Evolutionary conservation across 2,888 invertebrate species (phyloP), one percentile per base, ranked within the genome.

Genomic region (Agrotis clavis): DNA sequence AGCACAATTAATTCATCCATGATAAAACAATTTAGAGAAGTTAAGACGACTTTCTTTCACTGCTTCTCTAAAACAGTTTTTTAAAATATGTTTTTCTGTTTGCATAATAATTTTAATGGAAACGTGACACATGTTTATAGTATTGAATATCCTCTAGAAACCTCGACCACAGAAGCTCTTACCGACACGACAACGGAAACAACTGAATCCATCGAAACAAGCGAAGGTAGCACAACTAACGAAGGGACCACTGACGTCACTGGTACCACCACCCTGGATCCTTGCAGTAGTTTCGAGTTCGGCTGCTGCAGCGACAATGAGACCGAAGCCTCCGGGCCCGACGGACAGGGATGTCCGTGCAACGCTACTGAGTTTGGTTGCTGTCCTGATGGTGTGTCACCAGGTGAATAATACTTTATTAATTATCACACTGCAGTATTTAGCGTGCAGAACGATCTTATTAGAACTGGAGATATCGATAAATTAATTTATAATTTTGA

Each of bases 251-350:
- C 84, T 53, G 70, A 62, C 11, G 16, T 53, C 66, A 59, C 16
- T 18, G 14, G 50, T 18, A 59, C 61, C 21, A 45, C n/a, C 11
- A 69, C 77, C 0, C 13, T 69, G 41, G 93, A 90, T 74, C 94
- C 95, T 63, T 97, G 98, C 83, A 91, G 90, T 0, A 92, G 90
- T 56, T 94, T 97, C 0, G 92, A 97, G 61, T 97, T 97, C 85
- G 99, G 99, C 18, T 99, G 99, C 88, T 98, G 98, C 88, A 97
- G 97, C 11, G 98, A 98, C 91, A 97, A 97, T 19, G 93, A 94
- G 47, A 97, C 97, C 0, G 88, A 92, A 57, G 97, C 98, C 4
- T 91, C 94, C 57, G 98, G 98, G 13, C 97, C 97, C 2, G 95
- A 97, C 81, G 97, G 97, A 71, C 96, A 97, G 75, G 98, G 98